Conservation (phyloP, 1,140 invertebrate species). For the Philotrypesis tridentata region DNA sequence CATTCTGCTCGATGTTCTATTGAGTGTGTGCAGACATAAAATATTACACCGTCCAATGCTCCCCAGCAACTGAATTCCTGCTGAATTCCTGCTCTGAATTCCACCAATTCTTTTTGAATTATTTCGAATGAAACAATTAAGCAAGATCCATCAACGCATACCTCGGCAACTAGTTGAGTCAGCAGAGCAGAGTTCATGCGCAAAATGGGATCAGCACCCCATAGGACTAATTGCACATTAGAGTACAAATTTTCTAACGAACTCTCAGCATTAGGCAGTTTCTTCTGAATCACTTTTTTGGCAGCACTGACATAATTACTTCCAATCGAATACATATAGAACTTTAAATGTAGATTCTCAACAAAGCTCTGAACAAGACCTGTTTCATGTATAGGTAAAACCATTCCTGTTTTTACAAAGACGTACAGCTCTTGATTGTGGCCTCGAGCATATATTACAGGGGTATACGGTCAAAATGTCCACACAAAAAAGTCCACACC, state of each 20-base stretch:
- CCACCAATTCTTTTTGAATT: constrained; percentile 66
- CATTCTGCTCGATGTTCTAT: constrained; percentile 13
- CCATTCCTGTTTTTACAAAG: constrained; percentile 65
- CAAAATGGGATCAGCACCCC: constrained; percentile 65
- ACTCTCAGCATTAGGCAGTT: constrained; percentile 54
- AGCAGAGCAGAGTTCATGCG: constrained; percentile 64
- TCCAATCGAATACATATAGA: constrained; percentile 56
- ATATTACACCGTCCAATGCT: not conserved
- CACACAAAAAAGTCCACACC: too few relatives aligned
- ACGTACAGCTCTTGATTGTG: constrained; percentile 66
- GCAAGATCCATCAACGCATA: too few relatives aligned
- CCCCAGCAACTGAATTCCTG: not conserved
- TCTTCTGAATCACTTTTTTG: constrained; percentile 56
- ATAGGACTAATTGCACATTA: constrained; percentile 65
- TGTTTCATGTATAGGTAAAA: constrained; percentile 61
- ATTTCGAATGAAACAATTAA: too few relatives aligned
- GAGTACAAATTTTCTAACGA: constrained; percentile 63
- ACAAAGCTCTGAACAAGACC: constrained; percentile 63
- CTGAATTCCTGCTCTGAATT: constrained; percentile 59
- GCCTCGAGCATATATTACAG: constrained; percentile 66
- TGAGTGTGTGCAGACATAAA: not conserved
- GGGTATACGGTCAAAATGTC: too few relatives aligned
- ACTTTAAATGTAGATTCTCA: constrained; percentile 57
- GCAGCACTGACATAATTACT: constrained; percentile 61
- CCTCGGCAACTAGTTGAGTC: constrained; percentile 63